phyloP scores from a whole-genome alignment of 2,797 vertebrate genomes.

The Cyclopterus lumpus region DNA sequence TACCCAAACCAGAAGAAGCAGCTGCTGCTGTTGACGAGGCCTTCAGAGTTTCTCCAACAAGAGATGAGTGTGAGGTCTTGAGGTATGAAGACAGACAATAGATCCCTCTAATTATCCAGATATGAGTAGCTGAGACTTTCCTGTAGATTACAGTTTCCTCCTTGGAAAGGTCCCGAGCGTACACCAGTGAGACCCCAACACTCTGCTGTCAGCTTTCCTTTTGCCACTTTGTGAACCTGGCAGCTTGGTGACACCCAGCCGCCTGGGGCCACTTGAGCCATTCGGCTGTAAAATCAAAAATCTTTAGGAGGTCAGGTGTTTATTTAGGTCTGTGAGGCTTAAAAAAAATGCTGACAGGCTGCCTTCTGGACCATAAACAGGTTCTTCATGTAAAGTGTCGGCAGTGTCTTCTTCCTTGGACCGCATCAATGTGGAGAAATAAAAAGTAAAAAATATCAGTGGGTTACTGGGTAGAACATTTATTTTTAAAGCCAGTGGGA shows the following conservation, averaged over 20 bases:
- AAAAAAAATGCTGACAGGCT: conserved; percentile 34
- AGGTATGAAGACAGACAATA: conserved; percentile 1
- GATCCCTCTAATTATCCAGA: conserved; percentile 29
- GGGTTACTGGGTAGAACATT: background rate
- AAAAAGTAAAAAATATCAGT: background rate
- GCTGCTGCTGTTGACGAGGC: conserved; percentile 4
- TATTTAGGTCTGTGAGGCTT: conserved; percentile 33
- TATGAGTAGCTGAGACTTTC: conserved; percentile 1
- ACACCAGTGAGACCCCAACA: conserved; percentile 11
- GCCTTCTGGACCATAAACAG: conserved; percentile 17
- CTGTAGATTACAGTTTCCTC: conserved; percentile 10
- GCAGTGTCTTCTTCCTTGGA: conserved; percentile 16
- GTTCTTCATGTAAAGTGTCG: background rate
- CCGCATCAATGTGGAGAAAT: background rate
- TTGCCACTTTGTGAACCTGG: conserved; percentile 36
- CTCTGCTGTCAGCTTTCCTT: conserved; percentile 28
- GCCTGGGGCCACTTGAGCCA: conserved; percentile 18
- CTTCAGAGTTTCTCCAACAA: conserved; percentile 34
- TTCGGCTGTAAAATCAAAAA: conserved; percentile 54
- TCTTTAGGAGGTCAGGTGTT: conserved; percentile 60
- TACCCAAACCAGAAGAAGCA: conserved; percentile 25
- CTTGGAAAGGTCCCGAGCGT: background rate
- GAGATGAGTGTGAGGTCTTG: conserved; percentile 1
- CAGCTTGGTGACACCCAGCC: background rate
- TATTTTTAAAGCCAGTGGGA: background rate